phyloP scores from a whole-genome alignment of 2,113 vertebrate species.

The Larimichthys polyactis region DNA sequence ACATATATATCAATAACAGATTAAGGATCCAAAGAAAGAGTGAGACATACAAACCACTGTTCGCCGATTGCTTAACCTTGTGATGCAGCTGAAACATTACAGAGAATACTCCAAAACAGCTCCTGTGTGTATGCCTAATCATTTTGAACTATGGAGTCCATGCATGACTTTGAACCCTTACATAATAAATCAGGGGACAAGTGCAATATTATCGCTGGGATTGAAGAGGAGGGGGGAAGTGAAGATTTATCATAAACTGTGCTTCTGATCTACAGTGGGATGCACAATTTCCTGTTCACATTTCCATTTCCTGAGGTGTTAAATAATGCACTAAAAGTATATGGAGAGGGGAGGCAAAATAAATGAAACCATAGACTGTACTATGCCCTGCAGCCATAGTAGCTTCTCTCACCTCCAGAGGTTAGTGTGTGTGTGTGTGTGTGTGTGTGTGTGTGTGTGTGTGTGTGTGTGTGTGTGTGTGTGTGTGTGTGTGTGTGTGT shows the following conservation, averaged over 20 bases:
- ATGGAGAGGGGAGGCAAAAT: conserved; percentile 46
- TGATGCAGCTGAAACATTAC: neutral
- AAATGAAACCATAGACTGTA: conserved; percentile 37
- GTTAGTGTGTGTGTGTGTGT: neutral
- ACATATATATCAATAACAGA: neutral
- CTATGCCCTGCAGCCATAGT: neutral
- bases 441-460: neutral
- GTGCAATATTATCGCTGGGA: conserved; percentile 51
- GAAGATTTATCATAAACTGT: conserved; percentile 39
- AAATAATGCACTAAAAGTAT: conserved; percentile 63
- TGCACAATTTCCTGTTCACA: conserved; percentile 62
- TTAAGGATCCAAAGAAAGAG: neutral
- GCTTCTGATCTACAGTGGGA: conserved; percentile 20
- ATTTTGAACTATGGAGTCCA: conserved; percentile 47
- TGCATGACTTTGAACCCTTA: conserved; percentile 12
- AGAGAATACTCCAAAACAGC: conserved; percentile 18
- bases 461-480: too few relatives aligned
- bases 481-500: too few relatives aligned
- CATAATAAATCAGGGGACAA: conserved; percentile 52
- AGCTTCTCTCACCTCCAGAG: neutral
- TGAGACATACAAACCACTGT: neutral
- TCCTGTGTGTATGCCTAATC: conserved; percentile 41
- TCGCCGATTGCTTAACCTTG: neutral
- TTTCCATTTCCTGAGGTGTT: conserved; percentile 63
- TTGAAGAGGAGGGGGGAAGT: conserved; percentile 32